Evolutionary conservation across 2,113 vertebrate genomes (phyloP), one percentile per base, ranked within the genome.

Genomic region (Sinocyclocheilus rhinocerous): DNA sequence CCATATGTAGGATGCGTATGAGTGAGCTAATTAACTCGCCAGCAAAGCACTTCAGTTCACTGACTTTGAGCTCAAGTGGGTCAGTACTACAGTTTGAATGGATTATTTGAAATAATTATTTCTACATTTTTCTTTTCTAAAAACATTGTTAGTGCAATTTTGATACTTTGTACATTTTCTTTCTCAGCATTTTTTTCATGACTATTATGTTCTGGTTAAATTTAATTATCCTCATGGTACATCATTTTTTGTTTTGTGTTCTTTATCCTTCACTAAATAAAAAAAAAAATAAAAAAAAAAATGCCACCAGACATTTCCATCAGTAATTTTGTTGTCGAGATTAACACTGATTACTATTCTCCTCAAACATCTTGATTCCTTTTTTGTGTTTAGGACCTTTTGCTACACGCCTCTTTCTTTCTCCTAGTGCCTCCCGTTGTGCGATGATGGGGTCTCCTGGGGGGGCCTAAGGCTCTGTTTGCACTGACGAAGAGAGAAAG

Each of bases 381-480:
- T 22, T 67, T 29, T 39, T 76, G 26, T 57, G 18, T 48, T 45
- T 70, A 22, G 42, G 33, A 78, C 48, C 5, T 79, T n/a, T 24
- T 42, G 22, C 29, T 78, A 13, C 20, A 24, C 22, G 4, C 15
- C 57, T 48, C 20, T 33, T 52, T 59, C 26, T 70, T 13, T 72
- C 63, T 72, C 50, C 50, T 5, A 52, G 50, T 16, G 50, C 50
- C 50, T 52, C 50, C 16, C 48, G 39, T 76, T 69, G 75, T 81
- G 55, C n/a, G 57, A 42, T 80, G 48, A 70, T 73, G 42, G 39
- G 39, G 48, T 82, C 83, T 76, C 63, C 20, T 39, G 48, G 36
- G 61, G 61, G 76, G 84, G 18, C 57, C 80, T 24, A 59, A 36
- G 84, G 75, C 81, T 83, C 82, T 83, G 81, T 86, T 78, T 86